Conservation (phyloP, 2,113 vertebrate species). For the Rhegmatorhina hoffmannsi region DNA sequence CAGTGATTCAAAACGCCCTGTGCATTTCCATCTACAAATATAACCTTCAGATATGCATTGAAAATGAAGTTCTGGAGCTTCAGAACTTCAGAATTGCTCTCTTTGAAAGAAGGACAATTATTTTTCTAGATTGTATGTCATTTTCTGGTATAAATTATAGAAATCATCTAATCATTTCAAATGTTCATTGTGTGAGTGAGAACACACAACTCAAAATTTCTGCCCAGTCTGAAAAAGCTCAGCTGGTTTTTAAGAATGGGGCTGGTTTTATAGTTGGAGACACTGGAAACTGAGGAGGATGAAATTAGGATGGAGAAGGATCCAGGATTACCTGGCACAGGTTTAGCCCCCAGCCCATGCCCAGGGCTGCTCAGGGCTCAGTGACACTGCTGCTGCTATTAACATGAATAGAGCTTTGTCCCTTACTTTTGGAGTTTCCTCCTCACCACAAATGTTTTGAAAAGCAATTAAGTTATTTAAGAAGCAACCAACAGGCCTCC, state of each 20-base stretch:
- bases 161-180: not conserved
- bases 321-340: not conserved
- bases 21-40: not conserved
- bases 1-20: not conserved
- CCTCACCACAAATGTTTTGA: constrained; percentile 68
- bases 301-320: not conserved
- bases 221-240: not conserved
- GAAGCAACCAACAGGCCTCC: constrained; percentile 60
- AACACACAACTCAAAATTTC: not conserved
- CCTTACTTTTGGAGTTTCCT: constrained; percentile 42
- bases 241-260: not conserved
- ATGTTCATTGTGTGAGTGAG: not conserved
- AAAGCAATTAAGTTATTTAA: constrained; percentile 68
- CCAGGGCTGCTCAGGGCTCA: not conserved
- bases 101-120: not conserved
- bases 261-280: not conserved
- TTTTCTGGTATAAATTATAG: not conserved
- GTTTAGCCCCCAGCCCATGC: not conserved
- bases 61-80: not conserved
- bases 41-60: not conserved
- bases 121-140: not conserved
- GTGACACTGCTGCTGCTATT: not conserved
- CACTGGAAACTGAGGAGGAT: not conserved
- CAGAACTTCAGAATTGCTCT: not conserved
- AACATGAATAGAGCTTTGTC: constrained; percentile 66